A percentile compares a stretch with the other conserved stretches of the same genome.
These are phyloP conservation scores for Dunckerocampus dactyliophorus DNA, from an alignment of 2,113 vertebrate genomes.

Conservation along the genomic window DNA sequence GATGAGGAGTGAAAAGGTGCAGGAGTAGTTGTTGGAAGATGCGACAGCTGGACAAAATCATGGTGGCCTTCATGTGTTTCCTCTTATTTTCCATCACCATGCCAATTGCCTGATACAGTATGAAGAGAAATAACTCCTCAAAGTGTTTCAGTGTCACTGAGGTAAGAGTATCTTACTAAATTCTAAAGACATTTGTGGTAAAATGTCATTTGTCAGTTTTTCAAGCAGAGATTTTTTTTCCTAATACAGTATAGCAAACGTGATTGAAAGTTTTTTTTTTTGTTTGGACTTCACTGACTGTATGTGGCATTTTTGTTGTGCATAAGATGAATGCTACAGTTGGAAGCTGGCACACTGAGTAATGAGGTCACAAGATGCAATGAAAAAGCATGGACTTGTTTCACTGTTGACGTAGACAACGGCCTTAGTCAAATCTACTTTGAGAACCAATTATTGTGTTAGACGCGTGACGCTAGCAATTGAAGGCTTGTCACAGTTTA, in stretches of 20 bases:
- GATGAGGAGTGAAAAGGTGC: conserved; percentile 19
- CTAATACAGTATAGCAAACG: too few relatives aligned
- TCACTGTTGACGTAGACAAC: conserved; percentile 38
- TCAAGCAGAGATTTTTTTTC: too few relatives aligned
- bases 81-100: conserved; percentile 45
- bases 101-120: conserved; percentile 26
- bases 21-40: conserved; percentile 9
- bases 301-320: background rate
- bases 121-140: conserved; percentile 54
- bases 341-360: background rate
- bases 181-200: background rate
- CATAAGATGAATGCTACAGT: background rate
- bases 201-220: background rate
- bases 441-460: conserved; percentile 19
- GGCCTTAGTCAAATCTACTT: conserved; percentile 33
- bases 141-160: conserved; percentile 49
- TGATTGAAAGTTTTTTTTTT: background rate
- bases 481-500: conserved; percentile 18
- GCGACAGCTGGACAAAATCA: conserved; percentile 14
- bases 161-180: conserved; percentile 45
- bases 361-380: conserved; percentile 38
- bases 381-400: conserved; percentile 35
- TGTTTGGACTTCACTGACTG: background rate
- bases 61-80: conserved; percentile 41
- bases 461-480: background rate